Conservation (phyloP, 2,113 vertebrate species). For the Columbina picui region DNA sequence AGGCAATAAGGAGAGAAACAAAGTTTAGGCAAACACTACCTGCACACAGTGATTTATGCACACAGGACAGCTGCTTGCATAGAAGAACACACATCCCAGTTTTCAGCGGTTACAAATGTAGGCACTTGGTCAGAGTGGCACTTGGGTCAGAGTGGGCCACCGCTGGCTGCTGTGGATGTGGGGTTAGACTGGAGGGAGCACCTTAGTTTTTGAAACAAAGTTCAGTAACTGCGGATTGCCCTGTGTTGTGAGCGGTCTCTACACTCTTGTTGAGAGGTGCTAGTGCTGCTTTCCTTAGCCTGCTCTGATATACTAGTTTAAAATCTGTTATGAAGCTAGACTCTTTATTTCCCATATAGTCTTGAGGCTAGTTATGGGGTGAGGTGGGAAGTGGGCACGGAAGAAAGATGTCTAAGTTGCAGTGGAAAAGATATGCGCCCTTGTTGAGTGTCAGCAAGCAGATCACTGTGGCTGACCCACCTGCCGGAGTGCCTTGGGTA, state of each 20-base stretch:
- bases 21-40: neutral
- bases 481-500: fast-evolving
- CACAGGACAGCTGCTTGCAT: neutral
- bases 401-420: neutral
- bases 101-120: neutral
- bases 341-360: neutral
- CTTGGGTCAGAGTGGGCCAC: neutral
- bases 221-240: neutral
- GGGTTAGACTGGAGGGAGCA: fast-evolving
- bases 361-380: neutral
- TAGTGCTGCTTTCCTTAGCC: neutral
- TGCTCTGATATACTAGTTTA: neutral
- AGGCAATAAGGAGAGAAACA: neutral
- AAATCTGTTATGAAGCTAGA: neutral
- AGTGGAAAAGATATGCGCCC: fast-evolving
- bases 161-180: neutral
- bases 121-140: neutral
- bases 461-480: fast-evolving
- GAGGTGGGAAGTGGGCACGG: neutral
- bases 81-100: fast-evolving
- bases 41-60: neutral
- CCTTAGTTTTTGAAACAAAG: neutral
- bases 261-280: neutral
- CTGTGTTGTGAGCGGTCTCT: neutral
- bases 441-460: neutral